Conservation (phyloP, 2,888 invertebrate genomes). For the Drosophila flavopinicola region DNA sequence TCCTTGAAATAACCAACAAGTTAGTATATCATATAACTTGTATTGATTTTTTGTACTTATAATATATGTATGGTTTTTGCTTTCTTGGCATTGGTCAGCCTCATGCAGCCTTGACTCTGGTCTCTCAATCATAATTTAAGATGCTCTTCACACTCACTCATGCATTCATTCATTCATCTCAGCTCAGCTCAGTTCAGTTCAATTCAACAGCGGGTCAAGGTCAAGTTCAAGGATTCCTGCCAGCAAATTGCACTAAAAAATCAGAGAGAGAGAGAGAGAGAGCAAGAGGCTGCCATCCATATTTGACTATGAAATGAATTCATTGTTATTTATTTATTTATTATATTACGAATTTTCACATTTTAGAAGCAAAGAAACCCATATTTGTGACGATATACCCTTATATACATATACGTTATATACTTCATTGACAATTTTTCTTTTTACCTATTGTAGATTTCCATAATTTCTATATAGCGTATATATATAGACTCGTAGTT, state of each 20-base stretch:
- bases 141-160: slow-evolving; percentile 10
- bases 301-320: too few species aligned
- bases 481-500: too few species aligned
- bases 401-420: too few species aligned
- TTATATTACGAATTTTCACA: too few species aligned
- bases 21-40: slow-evolving; percentile 66
- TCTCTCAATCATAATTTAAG: slow-evolving; percentile 4
- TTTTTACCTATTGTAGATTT: too few species aligned
- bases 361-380: too few species aligned
- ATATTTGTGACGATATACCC: too few species aligned
- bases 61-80: neutral
- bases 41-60: neutral
- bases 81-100: slow-evolving; percentile 5
- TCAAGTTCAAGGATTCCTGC: slow-evolving; percentile 20
- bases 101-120: slow-evolving; percentile 1
- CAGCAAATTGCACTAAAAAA: neutral
- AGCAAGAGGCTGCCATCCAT: too few species aligned
- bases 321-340: too few species aligned
- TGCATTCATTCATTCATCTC: slow-evolving; percentile 25
- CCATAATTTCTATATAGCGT: too few species aligned
- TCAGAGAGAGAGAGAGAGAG: too few species aligned
- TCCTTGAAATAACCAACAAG: slow-evolving; percentile 91
- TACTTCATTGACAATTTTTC: too few species aligned
- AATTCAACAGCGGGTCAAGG: slow-evolving; percentile 25
- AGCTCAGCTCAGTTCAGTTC: neutral